Base-by-base conservation (phyloP, 2,797 vertebrate genomes). In the Prunella strophiata region DNA sequence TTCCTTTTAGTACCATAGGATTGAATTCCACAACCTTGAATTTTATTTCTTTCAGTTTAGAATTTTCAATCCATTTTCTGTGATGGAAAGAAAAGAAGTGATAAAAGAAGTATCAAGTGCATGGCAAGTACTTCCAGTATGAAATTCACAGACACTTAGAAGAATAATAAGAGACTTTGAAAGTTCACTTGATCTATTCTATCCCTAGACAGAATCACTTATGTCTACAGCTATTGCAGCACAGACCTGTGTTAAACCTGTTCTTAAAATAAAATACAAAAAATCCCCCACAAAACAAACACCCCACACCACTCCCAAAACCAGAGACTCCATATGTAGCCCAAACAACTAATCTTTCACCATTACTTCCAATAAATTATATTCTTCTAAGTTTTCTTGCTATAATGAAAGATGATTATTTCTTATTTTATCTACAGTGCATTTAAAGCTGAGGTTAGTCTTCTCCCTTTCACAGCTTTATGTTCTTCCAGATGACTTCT, bases 21-120 rank as follows among this genome's bases (percentile, higher is more conserved):
- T 99, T 99, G 96, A 99, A 99, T 93, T 99, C 99, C 94, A 99
- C 92, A 20, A 99, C 98, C 95, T 98, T 99, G 95, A 98, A 99
- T 70, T 97, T 98, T 93, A 99, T 99, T 86, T 98, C 97, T 96
- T 98, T 99, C 87, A 99, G 97, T 94, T 98, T 98, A 38, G 98
- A 99, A 94, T 98, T 98, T 96, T 99, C 98, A 50, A 99, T 99
- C 98, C 99, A 99, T 95, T 98, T 98, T 91, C 99, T 99, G 82
- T 88, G 32, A 97, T 29, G n/a, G 29, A 68, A 68, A 57, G 93
- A 77, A 88, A 78, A 59, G 11, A 91, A 85, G n/a, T 5, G 5
- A 76, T 25, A 48, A 84, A 83, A 83, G 8, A 93, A 85, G 54
- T 30, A 84, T 0, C 62, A 36, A 65, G 26, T 27, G 13, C 7